phyloP scores from a whole-genome alignment of 2,113 vertebrate species.

The Natator depressus region DNA sequence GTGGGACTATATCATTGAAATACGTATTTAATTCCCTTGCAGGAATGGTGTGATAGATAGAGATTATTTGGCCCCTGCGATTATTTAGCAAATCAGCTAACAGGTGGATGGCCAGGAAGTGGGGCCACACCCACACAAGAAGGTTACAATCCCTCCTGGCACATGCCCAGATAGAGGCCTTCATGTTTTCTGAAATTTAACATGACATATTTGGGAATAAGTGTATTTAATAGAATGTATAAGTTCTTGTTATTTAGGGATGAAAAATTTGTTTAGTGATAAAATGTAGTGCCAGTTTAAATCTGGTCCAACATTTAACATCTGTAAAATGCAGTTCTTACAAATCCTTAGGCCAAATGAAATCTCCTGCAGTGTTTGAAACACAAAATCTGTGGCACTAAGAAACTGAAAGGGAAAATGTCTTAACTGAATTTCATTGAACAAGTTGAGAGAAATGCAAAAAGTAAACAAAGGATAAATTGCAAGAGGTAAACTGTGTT shows the following conservation, averaged over 20 bases:
- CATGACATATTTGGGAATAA: neutral
- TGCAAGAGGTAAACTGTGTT: neutral
- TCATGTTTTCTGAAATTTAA: neutral
- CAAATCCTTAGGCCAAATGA: neutral
- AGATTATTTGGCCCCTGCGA: neutral
- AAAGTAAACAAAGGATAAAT: neutral
- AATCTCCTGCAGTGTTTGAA: neutral
- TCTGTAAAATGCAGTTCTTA: neutral
- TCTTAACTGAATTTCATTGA: neutral
- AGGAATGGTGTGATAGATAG: neutral
- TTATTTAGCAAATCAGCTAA: neutral
- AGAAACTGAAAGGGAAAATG: neutral
- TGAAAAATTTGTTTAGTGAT: neutral
- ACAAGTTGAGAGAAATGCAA: neutral
- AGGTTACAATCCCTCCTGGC: neutral
- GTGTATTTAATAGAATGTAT: neutral
- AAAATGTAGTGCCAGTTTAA: neutral
- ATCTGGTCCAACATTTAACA: neutral
- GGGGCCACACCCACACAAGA: neutral
- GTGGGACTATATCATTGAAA: neutral
- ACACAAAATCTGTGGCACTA: neutral
- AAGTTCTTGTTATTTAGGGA: neutral
- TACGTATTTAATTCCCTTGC: neutral
- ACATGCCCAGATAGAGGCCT: neutral
- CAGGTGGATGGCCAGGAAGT: neutral